Evolutionary conservation across 2,797 vertebrate species (phyloP), one percentile per base, ranked within the genome.

Genomic region (Coreius guichenoti): DNA sequence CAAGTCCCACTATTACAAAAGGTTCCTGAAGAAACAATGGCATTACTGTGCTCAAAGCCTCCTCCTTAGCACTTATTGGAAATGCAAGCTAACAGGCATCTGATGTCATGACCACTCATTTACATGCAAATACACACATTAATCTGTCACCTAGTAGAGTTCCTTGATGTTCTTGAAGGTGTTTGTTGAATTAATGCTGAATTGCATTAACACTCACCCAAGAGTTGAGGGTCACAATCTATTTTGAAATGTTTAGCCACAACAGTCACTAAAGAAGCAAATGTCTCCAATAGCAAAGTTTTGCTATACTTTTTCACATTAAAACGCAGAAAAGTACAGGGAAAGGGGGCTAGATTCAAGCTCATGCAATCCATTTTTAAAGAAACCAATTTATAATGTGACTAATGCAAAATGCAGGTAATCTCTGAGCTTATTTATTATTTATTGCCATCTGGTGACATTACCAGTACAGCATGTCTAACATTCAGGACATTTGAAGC

Each of bases 391-490:
- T 69, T 54, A 54, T 69, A 81, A 69, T 69, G 23, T 12, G 14
- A 69, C 47, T n/a, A n/a, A 54, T 26, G 0, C 33, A 54, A 65
- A 69, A 69, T 81, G 26, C 65, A 81, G 51, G 36, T 58, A 36
- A 58, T 45, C 77, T 29, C 36, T 72, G 33, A 39, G 8, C 49
- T 73, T 17, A 70, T 58, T 82, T 45, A 82, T 58, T 16, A 61
- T 73, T 73, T n/a, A 82, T 82, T 31, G 31, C 14, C 51, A 82
- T 73, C 54, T 73, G 54, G n/a, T 72, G 69, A 47, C 69, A 61
- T 73, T 43, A 82, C 54, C 69, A 43, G 69, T 72, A 23, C 67
- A 26, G 31, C 45, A 43, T 8, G 33, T 78, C 74, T 63, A 81
- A 19, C 58, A 56, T 51, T 54, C 31, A 36, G 1, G 14, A 76